Evolutionary conservation across 2,113 vertebrate species (phyloP).

Genomic region (Lagopus muta): DNA sequence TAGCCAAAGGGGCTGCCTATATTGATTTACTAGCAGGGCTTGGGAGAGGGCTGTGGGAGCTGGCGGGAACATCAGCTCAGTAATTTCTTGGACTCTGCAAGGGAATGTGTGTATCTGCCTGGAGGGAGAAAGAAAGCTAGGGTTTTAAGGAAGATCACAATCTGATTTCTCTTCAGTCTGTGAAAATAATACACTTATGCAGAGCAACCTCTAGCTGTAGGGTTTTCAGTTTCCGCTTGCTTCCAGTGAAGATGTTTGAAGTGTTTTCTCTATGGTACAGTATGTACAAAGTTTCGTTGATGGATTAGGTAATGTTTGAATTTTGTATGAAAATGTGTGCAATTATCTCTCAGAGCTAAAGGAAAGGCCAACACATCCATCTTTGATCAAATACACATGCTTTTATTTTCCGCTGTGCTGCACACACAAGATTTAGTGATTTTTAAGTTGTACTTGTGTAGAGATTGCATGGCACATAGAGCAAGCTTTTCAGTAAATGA

Average conservation of each 20-base stretch:
- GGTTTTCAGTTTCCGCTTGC: background rate
- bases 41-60: conserved; percentile 16
- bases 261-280: background rate
- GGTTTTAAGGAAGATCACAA: conserved; percentile 48
- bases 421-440: background rate
- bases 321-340: conserved; percentile 39
- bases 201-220: background rate
- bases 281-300: background rate
- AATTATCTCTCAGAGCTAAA: conserved; percentile 33
- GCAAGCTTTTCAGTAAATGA: background rate
- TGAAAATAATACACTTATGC: conserved; percentile 31
- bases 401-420: conserved; percentile 17
- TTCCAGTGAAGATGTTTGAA: background rate
- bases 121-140: conserved; percentile 4
- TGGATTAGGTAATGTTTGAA: conserved; percentile 6
- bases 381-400: conserved; percentile 36
- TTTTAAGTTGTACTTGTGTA: background rate
- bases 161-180: conserved; percentile 14
- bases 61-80: background rate
- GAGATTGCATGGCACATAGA: background rate
- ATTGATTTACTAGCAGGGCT: background rate
- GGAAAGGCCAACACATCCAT: background rate
- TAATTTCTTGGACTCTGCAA: conserved; percentile 54
- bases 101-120: conserved; percentile 24
- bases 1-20: conserved; percentile 17